Percentiles rank a stretch among this genome's conserved stretches.
Evolutionary conservation across 2,888 invertebrate species (phyloP).

Genomic region (Synanthedon vespiformis): DNA sequence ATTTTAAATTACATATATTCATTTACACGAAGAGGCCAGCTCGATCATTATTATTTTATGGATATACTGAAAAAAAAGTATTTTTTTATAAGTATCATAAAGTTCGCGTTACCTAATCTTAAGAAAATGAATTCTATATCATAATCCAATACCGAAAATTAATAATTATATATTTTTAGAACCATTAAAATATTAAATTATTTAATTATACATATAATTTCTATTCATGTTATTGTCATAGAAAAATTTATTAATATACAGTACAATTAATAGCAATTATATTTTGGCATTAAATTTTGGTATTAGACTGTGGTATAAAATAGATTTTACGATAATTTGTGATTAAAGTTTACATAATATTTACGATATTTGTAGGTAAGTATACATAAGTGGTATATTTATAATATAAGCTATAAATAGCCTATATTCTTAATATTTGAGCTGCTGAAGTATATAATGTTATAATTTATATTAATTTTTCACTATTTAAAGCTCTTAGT

Average conservation of each 20-base stretch:
- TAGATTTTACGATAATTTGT: slow-evolving; percentile 25
- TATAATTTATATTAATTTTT: slow-evolving; percentile 57
- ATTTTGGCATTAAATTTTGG: slow-evolving; percentile 26
- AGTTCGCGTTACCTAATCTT: slow-evolving; percentile 9
- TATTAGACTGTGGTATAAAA: slow-evolving; percentile 48
- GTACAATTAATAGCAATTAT: slow-evolving; percentile 6
- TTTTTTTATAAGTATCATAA: slow-evolving; percentile 9
- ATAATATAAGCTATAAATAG: slow-evolving; percentile 59
- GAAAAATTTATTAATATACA: slow-evolving; percentile 20
- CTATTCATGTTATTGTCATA: slow-evolving; percentile 31
- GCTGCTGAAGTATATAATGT: slow-evolving; percentile 64
- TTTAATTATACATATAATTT: slow-evolving; percentile 8
- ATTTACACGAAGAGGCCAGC: slow-evolving; percentile 34
- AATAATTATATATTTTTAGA: slow-evolving; percentile 1
- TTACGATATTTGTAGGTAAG: slow-evolving; percentile 26
- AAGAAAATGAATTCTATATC: slow-evolving; percentile 24
- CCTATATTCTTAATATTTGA: slow-evolving; percentile 54
- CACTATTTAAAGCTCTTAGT: slow-evolving; percentile 72
- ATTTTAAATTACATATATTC: slow-evolving; percentile 19
- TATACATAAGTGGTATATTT: slow-evolving; percentile 47
- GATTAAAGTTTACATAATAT: slow-evolving; percentile 7
- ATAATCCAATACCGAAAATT: slow-evolving; percentile 41
- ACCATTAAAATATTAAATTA: slow-evolving; percentile 3
- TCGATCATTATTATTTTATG: slow-evolving; percentile 19
- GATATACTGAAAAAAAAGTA: slow-evolving; percentile 20